Conservation (phyloP, 2,113 vertebrate genomes). For the Bubalus kerabau region DNA sequence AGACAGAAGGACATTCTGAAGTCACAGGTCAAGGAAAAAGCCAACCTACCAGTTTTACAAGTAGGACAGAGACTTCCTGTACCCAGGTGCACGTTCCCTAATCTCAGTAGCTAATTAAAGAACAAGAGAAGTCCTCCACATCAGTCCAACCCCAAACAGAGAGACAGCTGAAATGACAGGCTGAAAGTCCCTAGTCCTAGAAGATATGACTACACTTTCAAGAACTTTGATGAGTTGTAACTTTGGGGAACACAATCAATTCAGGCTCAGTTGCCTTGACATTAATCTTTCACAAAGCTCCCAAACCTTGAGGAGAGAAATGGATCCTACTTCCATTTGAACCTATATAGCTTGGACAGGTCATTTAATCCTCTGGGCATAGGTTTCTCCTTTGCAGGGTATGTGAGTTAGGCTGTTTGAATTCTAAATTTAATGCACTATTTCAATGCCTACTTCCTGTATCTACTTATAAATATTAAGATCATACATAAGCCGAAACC, state of each 20-base stretch:
- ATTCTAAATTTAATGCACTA: conserved; percentile 32
- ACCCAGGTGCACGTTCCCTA: neutral
- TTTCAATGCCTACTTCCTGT: neutral
- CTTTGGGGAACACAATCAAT: neutral
- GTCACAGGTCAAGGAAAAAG: conserved; percentile 33
- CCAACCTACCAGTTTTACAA: conserved; percentile 38
- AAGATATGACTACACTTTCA: conserved; percentile 1
- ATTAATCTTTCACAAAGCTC: neutral
- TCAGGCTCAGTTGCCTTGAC: neutral
- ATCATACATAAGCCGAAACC: neutral
- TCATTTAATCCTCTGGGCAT: neutral
- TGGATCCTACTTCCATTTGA: conserved; percentile 11
- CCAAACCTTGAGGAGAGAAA: neutral
- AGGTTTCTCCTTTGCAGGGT: conserved; percentile 21
- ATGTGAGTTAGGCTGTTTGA: neutral
- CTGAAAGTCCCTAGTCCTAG: neutral
- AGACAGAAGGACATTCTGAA: conserved; percentile 18
- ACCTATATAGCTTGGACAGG: neutral
- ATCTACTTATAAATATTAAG: conserved; percentile 1
- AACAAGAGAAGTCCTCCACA: conserved; percentile 6
- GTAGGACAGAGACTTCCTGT: neutral
- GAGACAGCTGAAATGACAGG: neutral
- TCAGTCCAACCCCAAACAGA: neutral
- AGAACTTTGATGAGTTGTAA: neutral
- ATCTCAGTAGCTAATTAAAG: neutral